phyloP scores from a whole-genome alignment of 2,888 invertebrate species.

The Erannis defoliaria region DNA sequence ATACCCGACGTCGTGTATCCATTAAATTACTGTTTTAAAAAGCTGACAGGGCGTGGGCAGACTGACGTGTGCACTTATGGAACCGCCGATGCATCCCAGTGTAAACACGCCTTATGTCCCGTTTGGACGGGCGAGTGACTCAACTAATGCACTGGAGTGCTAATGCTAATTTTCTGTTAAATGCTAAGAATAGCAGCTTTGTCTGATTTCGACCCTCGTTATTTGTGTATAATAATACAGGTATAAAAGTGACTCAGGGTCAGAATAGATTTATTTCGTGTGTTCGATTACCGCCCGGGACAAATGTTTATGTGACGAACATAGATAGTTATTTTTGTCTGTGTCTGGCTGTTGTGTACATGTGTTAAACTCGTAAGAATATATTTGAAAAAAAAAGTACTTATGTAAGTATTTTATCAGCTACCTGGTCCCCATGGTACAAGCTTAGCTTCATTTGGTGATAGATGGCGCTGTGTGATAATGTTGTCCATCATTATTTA shows the following conservation, averaged over 20 bases:
- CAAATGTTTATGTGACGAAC: no score
- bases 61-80: conserved; percentile 49
- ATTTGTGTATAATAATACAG: conserved; percentile 4
- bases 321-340: background rate
- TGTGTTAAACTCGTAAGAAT: no score
- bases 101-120: conserved; percentile 46
- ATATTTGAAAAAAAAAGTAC: no score
- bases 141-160: conserved; percentile 31
- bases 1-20: conserved; percentile 39
- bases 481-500: no score
- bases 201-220: conserved; percentile 1
- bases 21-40: conserved; percentile 44
- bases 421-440: no score
- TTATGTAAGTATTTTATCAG: no score
- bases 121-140: conserved; percentile 39
- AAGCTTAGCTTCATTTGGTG: no score
- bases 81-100: conserved; percentile 41
- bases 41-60: conserved; percentile 52
- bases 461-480: no score
- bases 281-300: no score
- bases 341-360: no score
- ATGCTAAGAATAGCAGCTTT: conserved; percentile 20
- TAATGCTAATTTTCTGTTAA: conserved; percentile 34
- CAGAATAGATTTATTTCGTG: background rate
- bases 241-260: background rate